A percentile compares a stretch with the other conserved stretches of the same genome.
phyloP scores from a whole-genome alignment of 2,797 vertebrate genomes.

The Gila robusta region DNA sequence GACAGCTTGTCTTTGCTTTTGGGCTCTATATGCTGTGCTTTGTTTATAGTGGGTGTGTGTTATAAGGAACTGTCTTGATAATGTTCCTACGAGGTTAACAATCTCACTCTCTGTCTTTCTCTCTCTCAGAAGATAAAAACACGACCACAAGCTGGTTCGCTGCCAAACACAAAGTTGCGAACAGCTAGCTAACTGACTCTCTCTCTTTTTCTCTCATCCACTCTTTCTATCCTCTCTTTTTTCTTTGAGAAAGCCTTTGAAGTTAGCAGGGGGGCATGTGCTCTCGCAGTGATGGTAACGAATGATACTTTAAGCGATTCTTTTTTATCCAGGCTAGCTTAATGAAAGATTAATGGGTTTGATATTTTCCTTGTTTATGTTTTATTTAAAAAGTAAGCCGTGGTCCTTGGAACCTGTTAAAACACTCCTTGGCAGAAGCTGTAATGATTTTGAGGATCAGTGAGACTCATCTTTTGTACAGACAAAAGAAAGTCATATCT shows the following conservation, averaged over 20 bases:
- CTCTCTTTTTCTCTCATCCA: conserved; percentile 63
- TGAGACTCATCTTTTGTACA: conserved; percentile 70
- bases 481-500: conserved; percentile 63
- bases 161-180: conserved; percentile 87
- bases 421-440: conserved; percentile 72
- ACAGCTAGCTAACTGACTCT: conserved; percentile 82
- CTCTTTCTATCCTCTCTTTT: conserved; percentile 71
- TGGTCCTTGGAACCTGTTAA: conserved; percentile 84
- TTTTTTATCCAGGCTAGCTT: conserved; percentile 98
- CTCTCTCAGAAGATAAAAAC: conserved; percentile 84
- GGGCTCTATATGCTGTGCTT: neutral
- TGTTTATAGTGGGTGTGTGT: conserved; percentile 40
- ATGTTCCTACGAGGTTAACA: conserved; percentile 42
- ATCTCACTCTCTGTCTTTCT: conserved; percentile 62
- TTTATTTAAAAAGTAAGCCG: conserved; percentile 84
- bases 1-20: neutral
- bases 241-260: conserved; percentile 87
- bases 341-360: conserved; percentile 99
- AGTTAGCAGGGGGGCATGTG: conserved; percentile 94
- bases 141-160: conserved; percentile 89
- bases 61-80: conserved; percentile 39
- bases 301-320: conserved; percentile 97
- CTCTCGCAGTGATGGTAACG: conserved; percentile 89
- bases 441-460: conserved; percentile 84
- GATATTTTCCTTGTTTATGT: conserved; percentile 97